These are phyloP conservation scores for Alentia gelatinosa DNA, from an alignment of 2,888 invertebrate genomes.

Conservation along the genomic window DNA sequence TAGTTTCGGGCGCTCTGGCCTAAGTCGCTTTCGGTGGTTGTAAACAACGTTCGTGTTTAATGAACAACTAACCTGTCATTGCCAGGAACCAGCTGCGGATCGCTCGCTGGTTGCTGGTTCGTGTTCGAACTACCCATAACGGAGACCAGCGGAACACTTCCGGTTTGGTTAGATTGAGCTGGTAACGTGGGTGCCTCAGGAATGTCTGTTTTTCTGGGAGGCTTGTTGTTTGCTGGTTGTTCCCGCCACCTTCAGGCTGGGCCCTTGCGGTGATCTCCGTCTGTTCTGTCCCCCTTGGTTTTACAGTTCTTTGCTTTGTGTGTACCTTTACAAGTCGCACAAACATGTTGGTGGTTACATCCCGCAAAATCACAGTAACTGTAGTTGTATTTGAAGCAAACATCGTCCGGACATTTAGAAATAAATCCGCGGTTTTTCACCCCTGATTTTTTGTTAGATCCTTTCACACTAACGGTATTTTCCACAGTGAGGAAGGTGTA, in stretches of 20 bases:
- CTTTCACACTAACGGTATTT: not conserved
- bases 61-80: not conserved
- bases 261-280: not conserved
- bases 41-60: not conserved
- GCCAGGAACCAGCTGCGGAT: not conserved
- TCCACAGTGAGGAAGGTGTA: not conserved
- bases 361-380: not conserved
- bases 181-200: not conserved
- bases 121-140: no score
- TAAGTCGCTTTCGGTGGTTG: not conserved
- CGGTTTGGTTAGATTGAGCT: not conserved
- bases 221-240: no score
- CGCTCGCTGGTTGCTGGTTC: no score
- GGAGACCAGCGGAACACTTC: not conserved
- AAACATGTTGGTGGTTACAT: not conserved
- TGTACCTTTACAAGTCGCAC: not conserved
- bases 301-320: not conserved
- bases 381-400: not conserved
- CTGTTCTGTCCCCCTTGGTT: not conserved
- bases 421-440: not conserved
- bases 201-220: not conserved
- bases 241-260: no score
- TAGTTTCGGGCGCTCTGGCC: not conserved
- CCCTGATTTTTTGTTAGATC: not conserved
- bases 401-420: not conserved